Evolutionary conservation across 2,113 vertebrate genomes (phyloP).

Genomic region (Lepus timidus): DNA sequence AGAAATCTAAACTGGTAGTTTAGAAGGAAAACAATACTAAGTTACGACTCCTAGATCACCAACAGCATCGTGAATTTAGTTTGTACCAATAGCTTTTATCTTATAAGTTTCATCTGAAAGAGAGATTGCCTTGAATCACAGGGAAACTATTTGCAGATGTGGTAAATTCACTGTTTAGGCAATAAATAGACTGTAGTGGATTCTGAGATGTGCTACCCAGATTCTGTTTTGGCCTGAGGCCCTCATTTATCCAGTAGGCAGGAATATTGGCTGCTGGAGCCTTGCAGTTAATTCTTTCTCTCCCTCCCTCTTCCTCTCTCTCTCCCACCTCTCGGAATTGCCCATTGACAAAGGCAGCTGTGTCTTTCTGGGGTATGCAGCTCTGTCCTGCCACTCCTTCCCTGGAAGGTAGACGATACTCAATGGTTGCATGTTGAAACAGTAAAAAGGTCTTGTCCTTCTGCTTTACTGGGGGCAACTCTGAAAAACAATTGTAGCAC

Average conservation of each 20-base stretch:
- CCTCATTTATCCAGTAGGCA: background rate
- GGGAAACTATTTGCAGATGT: background rate
- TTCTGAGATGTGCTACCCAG: background rate
- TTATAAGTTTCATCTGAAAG: background rate
- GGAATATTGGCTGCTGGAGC: background rate
- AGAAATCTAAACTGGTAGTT: background rate
- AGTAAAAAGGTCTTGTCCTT: background rate
- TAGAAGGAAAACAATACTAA: background rate
- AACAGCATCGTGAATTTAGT: too few species aligned
- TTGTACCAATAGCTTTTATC: background rate
- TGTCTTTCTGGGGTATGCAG: background rate
- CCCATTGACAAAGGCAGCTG: background rate
- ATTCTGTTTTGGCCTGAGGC: background rate
- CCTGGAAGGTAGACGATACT: background rate
- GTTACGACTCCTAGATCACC: background rate
- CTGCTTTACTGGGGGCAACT: background rate
- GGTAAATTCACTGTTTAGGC: background rate
- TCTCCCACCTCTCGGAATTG: background rate
- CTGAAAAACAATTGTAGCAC: background rate
- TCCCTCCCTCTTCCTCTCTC: too few species aligned
- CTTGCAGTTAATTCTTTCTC: background rate
- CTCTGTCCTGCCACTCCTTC: too few species aligned
- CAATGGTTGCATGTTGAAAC: background rate
- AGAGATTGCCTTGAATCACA: background rate
- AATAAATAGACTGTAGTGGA: background rate